phyloP scores from a whole-genome alignment of 2,113 vertebrate genomes.

The Oryzias woworae region DNA sequence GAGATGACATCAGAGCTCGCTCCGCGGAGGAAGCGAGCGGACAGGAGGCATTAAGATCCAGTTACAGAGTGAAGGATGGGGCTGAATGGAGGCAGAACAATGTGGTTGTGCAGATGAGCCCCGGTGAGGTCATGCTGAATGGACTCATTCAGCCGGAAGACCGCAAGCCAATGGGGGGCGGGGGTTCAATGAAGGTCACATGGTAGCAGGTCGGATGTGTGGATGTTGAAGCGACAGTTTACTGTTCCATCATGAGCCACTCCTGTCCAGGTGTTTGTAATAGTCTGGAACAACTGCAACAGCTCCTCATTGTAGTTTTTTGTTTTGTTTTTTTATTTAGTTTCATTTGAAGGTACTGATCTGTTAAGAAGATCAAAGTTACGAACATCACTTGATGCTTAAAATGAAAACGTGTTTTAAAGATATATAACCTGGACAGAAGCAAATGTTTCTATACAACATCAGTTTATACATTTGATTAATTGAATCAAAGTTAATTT shows the following conservation, averaged over 20 bases:
- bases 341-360: not conserved
- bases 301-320: too few relatives aligned
- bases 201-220: constrained; percentile 6
- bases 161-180: constrained; percentile 40
- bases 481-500: too few relatives aligned
- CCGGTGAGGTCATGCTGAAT: constrained; percentile 63
- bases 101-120: constrained; percentile 50
- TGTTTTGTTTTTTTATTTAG: not conserved
- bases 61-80: constrained; percentile 62
- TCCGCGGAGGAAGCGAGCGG: constrained; percentile 56
- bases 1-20: constrained; percentile 70
- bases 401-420: too few relatives aligned
- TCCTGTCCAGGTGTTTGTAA: too few relatives aligned
- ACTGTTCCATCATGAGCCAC: too few relatives aligned
- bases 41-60: constrained; percentile 69
- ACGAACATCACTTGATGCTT: not conserved
- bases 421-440: too few relatives aligned
- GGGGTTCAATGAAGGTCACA: constrained; percentile 34
- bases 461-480: too few relatives aligned
- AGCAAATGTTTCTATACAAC: too few relatives aligned
- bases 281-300: too few relatives aligned
- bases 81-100: constrained; percentile 42
- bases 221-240: constrained; percentile 6
- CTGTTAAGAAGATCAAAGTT: too few relatives aligned
- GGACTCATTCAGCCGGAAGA: constrained; percentile 57